A percentile compares a stretch with the other conserved stretches of the same genome.
Conservation (phyloP, 2,113 vertebrate species). For the Thryonomys swinderianus region DNA sequence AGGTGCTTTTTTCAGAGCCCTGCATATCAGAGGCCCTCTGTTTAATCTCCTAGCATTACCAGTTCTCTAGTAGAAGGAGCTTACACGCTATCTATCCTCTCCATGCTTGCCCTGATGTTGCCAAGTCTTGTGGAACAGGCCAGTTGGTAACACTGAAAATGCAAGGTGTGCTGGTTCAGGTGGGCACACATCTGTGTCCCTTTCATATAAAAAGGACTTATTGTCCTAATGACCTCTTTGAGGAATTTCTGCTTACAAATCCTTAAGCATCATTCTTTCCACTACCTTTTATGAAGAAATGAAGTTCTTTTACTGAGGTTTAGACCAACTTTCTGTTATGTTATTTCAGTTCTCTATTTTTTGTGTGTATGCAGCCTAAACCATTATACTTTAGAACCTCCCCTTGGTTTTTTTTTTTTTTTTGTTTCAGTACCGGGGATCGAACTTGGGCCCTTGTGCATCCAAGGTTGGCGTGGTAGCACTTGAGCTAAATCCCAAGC, state of each 20-base stretch:
- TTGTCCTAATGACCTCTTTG: neutral
- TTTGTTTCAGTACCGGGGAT: no score
- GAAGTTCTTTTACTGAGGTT: conserved; percentile 5
- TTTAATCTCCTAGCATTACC: neutral
- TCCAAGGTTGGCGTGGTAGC: no score
- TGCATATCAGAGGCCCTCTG: neutral
- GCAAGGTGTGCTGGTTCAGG: neutral
- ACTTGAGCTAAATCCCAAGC: no score
- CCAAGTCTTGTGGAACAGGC: neutral
- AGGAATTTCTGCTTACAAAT: conserved; percentile 21
- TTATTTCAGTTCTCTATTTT: neutral
- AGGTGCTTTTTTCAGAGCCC: neutral
- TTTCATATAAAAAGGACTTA: conserved; percentile 16
- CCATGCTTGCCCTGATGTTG: neutral
- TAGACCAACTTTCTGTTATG: neutral
- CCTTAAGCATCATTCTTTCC: neutral
- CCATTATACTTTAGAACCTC: neutral
- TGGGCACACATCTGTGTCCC: neutral
- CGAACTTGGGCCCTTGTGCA: no score
- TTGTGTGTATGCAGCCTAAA: neutral
- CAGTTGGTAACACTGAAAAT: conserved; percentile 1
- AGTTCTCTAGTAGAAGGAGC: neutral
- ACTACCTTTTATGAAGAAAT: conserved; percentile 7
- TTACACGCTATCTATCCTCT: neutral
- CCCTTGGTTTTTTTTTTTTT: no score